These are phyloP conservation scores for Colaptes auratus DNA, from an alignment of 2,113 vertebrate species.

Conservation along the genomic window DNA sequence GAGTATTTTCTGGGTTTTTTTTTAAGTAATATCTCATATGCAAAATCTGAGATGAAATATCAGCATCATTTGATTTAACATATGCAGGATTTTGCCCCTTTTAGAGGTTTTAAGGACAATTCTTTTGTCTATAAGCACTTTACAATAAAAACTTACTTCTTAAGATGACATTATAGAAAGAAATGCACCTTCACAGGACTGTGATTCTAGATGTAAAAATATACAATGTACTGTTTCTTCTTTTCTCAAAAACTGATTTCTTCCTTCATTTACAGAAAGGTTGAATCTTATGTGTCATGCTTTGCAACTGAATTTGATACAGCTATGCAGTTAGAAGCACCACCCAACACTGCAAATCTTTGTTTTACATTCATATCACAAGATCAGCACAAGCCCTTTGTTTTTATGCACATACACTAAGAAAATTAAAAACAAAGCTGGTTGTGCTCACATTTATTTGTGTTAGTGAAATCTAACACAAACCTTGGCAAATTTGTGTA, in stretches of 20 bases:
- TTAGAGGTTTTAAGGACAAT: not conserved
- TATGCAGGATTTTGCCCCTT: not conserved
- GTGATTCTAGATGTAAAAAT: not conserved
- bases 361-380: slow-evolving; percentile 49
- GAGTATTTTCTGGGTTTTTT: not conserved
- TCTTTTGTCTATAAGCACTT: not conserved
- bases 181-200: slow-evolving; percentile 48
- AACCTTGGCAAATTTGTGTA: slow-evolving; percentile 74
- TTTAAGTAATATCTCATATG: not conserved
- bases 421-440: slow-evolving; percentile 74
- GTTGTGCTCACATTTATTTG: slow-evolving; percentile 73
- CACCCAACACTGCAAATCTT: slow-evolving; percentile 67
- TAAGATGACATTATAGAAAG: slow-evolving; percentile 23
- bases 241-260: not conserved
- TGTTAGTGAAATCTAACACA: slow-evolving; percentile 78
- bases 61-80: not conserved
- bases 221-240: not conserved
- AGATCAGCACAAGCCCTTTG: slow-evolving; percentile 79
- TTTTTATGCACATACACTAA: slow-evolving; percentile 50
- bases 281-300: slow-evolving; percentile 39
- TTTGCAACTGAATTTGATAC: slow-evolving; percentile 44
- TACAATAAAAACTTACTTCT: not conserved
- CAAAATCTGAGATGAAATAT: not conserved
- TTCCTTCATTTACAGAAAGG: slow-evolving; percentile 17
- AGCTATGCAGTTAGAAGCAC: slow-evolving; percentile 19